A percentile compares a stretch with the other conserved stretches of the same genome.
phyloP scores from a whole-genome alignment of 2,888 invertebrate genomes.

The Desoria tigrina region DNA sequence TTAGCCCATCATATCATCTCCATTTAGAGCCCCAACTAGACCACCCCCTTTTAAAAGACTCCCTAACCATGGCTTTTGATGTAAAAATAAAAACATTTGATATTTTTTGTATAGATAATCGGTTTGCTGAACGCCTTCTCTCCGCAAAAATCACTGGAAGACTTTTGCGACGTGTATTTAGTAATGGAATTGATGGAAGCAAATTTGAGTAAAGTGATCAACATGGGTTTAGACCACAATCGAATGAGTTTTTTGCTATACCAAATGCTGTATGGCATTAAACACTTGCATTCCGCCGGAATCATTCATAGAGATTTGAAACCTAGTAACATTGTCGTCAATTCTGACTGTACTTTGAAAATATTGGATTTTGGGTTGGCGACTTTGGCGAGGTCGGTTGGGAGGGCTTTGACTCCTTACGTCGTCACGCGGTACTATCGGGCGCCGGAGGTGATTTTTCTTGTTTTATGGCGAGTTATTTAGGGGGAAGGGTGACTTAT shows the following conservation, averaged over 20 bases:
- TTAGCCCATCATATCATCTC: too few relatives aligned
- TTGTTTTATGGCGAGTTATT: too few relatives aligned
- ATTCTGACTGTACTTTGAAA: slow-evolving; percentile 98
- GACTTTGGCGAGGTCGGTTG: slow-evolving; percentile 96
- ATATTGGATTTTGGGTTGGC: slow-evolving; percentile 99
- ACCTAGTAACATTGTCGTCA: slow-evolving; percentile 99
- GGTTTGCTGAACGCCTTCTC: slow-evolving; percentile 98
- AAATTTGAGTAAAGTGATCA: slow-evolving; percentile 94
- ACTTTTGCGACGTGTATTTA: slow-evolving; percentile 98
- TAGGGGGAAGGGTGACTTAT: too few relatives aligned
- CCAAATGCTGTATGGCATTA: slow-evolving; percentile 99
- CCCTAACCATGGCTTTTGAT: too few relatives aligned
- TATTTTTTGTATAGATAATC: slow-evolving; percentile 85
- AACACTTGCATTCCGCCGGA: slow-evolving; percentile 98
- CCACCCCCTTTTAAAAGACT: too few relatives aligned
- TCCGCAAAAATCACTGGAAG: slow-evolving; percentile 94
- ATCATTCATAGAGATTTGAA: slow-evolving; percentile 99
- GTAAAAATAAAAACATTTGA: too few relatives aligned
- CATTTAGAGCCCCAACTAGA: too few relatives aligned
- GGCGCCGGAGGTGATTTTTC: slow-evolving; percentile 87
- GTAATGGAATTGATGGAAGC: slow-evolving; percentile 99
- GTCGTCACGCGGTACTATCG: slow-evolving; percentile 98
- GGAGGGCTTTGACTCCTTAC: slow-evolving; percentile 99
- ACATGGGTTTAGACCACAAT: slow-evolving; percentile 99
- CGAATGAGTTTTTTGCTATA: slow-evolving; percentile 98